Percentiles rank a stretch among this genome's conserved stretches.
Conservation (phyloP, 1,140 invertebrate species). For the Lutraria rhynchaena region DNA sequence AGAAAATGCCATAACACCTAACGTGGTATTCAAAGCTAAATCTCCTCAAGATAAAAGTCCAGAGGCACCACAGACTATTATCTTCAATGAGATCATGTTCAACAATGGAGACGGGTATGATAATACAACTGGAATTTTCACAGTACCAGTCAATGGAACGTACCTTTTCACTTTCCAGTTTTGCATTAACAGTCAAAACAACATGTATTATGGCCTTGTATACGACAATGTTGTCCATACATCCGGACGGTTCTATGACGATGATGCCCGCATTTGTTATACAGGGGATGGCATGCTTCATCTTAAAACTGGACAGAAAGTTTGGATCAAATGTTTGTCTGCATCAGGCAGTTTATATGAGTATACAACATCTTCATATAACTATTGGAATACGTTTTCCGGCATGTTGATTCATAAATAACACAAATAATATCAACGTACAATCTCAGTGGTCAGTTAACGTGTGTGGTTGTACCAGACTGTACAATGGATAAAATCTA, state of each 20-base stretch:
- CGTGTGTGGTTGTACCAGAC: too few relatives aligned
- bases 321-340: constrained; percentile 3
- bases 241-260: neutral
- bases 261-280: neutral
- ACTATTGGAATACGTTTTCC: too few relatives aligned
- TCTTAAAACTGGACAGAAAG: neutral
- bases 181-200: neutral
- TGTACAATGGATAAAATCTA: too few relatives aligned
- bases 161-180: neutral
- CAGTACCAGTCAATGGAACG: neutral
- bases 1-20: too few relatives aligned
- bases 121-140: neutral
- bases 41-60: neutral
- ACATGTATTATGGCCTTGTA: neutral
- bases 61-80: neutral
- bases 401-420: too few relatives aligned
- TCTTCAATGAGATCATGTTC: neutral
- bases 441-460: too few relatives aligned
- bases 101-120: neutral
- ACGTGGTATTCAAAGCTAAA: neutral
- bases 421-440: too few relatives aligned
- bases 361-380: too few relatives aligned
- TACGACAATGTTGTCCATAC: neutral
- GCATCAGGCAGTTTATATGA: neutral
- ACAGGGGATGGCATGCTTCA: neutral